These are phyloP conservation scores for Fragum sueziense DNA, from an alignment of 2,888 invertebrate genomes.

Conservation along the genomic window DNA sequence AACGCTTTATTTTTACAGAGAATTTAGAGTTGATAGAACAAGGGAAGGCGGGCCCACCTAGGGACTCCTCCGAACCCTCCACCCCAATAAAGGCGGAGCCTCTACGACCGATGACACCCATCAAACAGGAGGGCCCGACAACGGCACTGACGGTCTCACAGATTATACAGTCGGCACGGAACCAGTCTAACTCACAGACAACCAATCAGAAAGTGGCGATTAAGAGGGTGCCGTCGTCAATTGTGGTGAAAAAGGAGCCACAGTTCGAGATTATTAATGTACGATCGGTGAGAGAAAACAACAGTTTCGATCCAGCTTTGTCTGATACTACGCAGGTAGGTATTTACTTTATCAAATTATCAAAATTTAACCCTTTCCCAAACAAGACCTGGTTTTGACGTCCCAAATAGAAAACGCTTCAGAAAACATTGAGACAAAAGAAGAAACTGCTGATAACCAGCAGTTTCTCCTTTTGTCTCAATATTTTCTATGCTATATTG, in stretches of 20 bases:
- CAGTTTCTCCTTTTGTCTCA: too few relatives aligned
- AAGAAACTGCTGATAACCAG: not conserved
- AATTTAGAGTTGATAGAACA: constrained; percentile 78
- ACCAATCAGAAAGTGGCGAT: constrained; percentile 26
- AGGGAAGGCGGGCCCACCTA: constrained; percentile 72
- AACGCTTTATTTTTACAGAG: constrained; percentile 65
- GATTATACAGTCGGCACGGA: not conserved
- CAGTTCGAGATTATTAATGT: constrained; percentile 36
- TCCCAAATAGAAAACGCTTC: not conserved
- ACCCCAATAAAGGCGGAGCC: constrained; percentile 50
- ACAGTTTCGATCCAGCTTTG: constrained; percentile 68
- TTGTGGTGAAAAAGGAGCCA: constrained; percentile 50
- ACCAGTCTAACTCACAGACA: constrained; percentile 7
- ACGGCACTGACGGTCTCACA: constrained; percentile 25
- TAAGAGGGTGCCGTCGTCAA: constrained; percentile 34
- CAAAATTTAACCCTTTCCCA: constrained; percentile 8
- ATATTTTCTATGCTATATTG: too few relatives aligned
- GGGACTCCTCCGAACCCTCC: constrained; percentile 40
- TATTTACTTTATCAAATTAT: not conserved
- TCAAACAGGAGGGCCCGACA: constrained; percentile 35
- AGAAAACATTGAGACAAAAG: constrained; percentile 10
- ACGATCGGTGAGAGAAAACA: constrained; percentile 39
- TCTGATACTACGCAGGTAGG: constrained; percentile 74
- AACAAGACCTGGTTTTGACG: not conserved
- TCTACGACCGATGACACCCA: constrained; percentile 40